A percentile compares a stretch with the other conserved stretches of the same genome.
Evolutionary conservation across 2,888 invertebrate genomes (phyloP).

Genomic region (Pyrocoelia pectoralis): DNA sequence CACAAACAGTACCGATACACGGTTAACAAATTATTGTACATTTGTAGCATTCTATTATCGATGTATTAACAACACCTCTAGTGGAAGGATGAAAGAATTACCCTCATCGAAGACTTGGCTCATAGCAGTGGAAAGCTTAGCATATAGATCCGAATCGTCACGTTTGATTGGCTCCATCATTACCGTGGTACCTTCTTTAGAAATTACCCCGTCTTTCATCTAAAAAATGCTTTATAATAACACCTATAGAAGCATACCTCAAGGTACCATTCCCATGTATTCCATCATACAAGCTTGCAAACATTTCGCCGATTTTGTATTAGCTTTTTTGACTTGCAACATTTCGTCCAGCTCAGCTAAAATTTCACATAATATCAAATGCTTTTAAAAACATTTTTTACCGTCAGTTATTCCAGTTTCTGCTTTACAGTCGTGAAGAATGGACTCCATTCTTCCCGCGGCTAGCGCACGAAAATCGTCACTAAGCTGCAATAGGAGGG

Average conservation of each 20-base stretch:
- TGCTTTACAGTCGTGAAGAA: too few species aligned
- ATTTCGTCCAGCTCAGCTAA: too few species aligned
- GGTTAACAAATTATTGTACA: too few species aligned
- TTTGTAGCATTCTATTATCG: too few species aligned
- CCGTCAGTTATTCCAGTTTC: too few species aligned
- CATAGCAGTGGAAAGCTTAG: conserved; percentile 56
- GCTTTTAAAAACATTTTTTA: too few species aligned
- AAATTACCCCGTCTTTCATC: conserved; percentile 24
- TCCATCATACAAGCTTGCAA: conserved; percentile 56
- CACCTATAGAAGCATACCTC: neutral
- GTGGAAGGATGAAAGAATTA: too few species aligned
- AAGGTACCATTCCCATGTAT: neutral
- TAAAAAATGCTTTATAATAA: neutral
- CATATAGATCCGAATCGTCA: conserved; percentile 53
- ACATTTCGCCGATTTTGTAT: conserved; percentile 56
- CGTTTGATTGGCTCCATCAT: conserved; percentile 54
- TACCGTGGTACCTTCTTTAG: conserved; percentile 50
- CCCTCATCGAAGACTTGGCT: conserved; percentile 58
- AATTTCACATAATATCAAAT: too few species aligned
- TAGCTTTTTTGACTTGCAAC: neutral
- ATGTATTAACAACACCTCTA: too few species aligned
- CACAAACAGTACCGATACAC: too few species aligned
- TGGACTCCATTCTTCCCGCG: conserved; percentile 4
- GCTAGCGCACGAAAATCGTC: too few species aligned
- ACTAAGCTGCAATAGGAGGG: too few species aligned